A percentile compares a stretch with the other conserved stretches of the same genome.
Evolutionary conservation across 2,797 vertebrate species (phyloP).

Genomic region (Cuculus canorus): DNA sequence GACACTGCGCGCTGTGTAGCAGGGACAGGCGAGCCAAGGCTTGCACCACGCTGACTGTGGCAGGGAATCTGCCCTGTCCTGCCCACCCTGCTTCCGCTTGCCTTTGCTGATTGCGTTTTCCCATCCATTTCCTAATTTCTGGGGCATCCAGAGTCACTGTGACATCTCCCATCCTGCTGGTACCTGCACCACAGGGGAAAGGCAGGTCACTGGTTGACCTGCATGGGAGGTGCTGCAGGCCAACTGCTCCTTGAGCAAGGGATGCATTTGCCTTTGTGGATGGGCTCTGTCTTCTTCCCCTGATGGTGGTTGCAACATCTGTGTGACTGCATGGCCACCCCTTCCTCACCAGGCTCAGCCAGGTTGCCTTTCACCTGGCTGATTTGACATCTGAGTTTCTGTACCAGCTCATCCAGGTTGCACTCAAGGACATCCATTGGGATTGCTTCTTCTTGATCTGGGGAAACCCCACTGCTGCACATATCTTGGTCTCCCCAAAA

Average conservation of each 20-base stretch:
- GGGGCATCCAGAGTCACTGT: accelerated
- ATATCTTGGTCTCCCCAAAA: background rate
- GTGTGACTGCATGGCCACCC: accelerated
- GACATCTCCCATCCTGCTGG: background rate
- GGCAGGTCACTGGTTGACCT: background rate
- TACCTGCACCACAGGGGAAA: accelerated
- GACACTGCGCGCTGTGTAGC: accelerated
- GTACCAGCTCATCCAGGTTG: background rate
- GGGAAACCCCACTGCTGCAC: background rate
- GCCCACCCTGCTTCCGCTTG: background rate
- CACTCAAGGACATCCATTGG: background rate
- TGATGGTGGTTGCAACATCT: background rate
- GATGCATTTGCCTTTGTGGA: accelerated
- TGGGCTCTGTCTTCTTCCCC: background rate
- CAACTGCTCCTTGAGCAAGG: too few species aligned
- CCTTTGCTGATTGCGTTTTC: background rate
- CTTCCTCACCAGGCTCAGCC: background rate
- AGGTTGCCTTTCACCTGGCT: background rate
- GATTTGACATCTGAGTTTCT: background rate
- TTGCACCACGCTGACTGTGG: accelerated
- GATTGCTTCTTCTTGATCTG: background rate
- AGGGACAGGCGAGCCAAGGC: accelerated
- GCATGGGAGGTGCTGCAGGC: background rate
- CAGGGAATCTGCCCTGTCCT: background rate
- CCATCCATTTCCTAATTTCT: accelerated